phyloP scores from a whole-genome alignment of 2,113 vertebrate genomes.

The Corvus cornix region DNA sequence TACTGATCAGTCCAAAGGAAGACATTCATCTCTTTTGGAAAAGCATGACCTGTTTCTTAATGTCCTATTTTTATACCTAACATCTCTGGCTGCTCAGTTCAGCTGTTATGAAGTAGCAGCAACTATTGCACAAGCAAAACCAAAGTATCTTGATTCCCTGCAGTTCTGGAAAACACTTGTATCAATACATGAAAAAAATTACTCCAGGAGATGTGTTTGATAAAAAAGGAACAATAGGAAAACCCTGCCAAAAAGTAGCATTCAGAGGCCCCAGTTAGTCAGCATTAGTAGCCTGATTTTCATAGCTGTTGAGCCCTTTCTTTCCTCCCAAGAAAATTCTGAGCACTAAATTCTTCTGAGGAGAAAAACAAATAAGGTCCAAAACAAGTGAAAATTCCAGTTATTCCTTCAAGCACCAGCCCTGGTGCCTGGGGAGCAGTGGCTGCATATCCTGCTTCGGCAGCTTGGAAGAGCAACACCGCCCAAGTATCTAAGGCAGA shows the following conservation, averaged over 20 bases:
- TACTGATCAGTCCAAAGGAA: background rate
- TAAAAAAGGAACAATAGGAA: background rate
- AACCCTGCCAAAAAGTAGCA: background rate
- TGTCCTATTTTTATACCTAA: background rate
- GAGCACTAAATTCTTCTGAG: background rate
- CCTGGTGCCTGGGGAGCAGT: background rate
- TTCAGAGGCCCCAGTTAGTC: background rate
- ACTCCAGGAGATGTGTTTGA: background rate
- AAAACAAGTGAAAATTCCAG: background rate
- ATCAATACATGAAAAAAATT: rapidly evolving
- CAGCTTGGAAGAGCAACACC: background rate
- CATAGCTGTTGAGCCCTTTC: background rate
- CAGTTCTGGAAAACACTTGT: background rate
- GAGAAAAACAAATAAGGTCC: background rate
- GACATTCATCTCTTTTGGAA: background rate
- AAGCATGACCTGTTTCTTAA: background rate
- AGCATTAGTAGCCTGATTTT: background rate
- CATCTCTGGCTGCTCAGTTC: background rate
- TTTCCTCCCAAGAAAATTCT: background rate
- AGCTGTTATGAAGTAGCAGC: background rate
- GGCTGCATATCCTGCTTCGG: background rate
- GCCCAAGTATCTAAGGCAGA: background rate
- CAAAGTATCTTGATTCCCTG: background rate
- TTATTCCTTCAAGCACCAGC: background rate
- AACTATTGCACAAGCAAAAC: background rate